Base-by-base conservation (phyloP, 2,113 vertebrate species). In the Oenanthe oenanthe region DNA sequence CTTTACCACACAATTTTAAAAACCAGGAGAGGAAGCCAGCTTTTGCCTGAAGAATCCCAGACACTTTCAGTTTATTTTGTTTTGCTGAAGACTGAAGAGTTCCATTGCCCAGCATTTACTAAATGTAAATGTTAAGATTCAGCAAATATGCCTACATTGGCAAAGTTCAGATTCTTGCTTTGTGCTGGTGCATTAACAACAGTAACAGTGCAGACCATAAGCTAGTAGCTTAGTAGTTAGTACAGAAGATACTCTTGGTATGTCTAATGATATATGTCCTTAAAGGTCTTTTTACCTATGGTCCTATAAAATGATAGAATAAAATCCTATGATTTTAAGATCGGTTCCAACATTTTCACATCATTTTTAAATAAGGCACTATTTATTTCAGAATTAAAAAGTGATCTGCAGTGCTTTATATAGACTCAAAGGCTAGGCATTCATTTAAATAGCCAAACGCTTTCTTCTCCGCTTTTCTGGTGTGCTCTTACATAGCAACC, bases 31-130 rank as follows among this genome's bases (percentile, higher is more conserved):
- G 32, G 47, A 61, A 92, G 65, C 22, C n/a, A 89, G 43, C 24
- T 77, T 92, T 73, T 56, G 65, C 53, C 43, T 87, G 65, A 86
- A 89, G 73, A 89, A 89, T 78, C 45, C 70, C 66, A 92, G 61
- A 71, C 21, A 42, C 42, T 29, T 62, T 16, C 25, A 36, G 67
- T 45, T 88, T 60, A 42, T 73, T 89, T 91, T 62, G 45, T 88
- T 73, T 79, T 71, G 32, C 65, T 87, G 53, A 79, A 85, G 50
- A 76, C 26, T 86, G 51, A 70, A 84, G 34, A 89, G 53, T 57
- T 78, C 28, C 24, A 53, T 2, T 53, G 61, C 36, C 89, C 29
- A 85, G 12, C 9, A 42, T 66, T 65, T 53, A 68, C 12, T 53
- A 65, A 63, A 85, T 40, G 48, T 74, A 91, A 89, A 80, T 5